Conservation (phyloP, 2,888 invertebrate genomes). For the Tupiocoris notatus region DNA sequence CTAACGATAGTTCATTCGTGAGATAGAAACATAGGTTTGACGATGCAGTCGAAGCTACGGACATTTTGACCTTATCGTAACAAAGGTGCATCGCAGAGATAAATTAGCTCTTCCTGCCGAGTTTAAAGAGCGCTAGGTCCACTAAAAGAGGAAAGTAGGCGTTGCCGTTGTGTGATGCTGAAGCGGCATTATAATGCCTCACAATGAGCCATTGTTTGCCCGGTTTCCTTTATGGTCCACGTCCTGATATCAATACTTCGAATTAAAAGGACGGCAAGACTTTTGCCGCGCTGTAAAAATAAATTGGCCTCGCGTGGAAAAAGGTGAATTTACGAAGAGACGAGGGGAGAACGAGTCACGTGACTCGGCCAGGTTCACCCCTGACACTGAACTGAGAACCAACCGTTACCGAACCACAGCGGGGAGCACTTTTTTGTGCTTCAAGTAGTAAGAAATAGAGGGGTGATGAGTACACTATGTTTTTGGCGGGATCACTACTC, state of each 20-base stretch:
- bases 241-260: slow-evolving; percentile 29
- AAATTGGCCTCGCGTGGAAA: slow-evolving; percentile 28
- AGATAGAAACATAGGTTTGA: no score
- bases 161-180: neutral
- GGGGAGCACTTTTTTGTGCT: slow-evolving; percentile 8
- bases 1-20: no score
- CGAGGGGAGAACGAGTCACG: slow-evolving; percentile 16
- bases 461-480: no score
- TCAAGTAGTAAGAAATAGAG: neutral
- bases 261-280: slow-evolving; percentile 17
- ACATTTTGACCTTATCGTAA: no score
- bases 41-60: no score
- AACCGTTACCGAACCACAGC: slow-evolving; percentile 18
- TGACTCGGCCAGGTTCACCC: slow-evolving; percentile 22
- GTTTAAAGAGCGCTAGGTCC: neutral
- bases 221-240: slow-evolving; percentile 11
- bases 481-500: no score
- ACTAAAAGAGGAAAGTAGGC: neutral
- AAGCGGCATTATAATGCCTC: slow-evolving; percentile 12
- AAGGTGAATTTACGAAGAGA: neutral
- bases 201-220: slow-evolving; percentile 26
- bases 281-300: neutral
- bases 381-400: slow-evolving; percentile 6
- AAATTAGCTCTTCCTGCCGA: slow-evolving; percentile 12
- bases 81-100: neutral